Base-by-base conservation (phyloP, 2,888 invertebrate genomes). In the Cyclophora punctaria region DNA sequence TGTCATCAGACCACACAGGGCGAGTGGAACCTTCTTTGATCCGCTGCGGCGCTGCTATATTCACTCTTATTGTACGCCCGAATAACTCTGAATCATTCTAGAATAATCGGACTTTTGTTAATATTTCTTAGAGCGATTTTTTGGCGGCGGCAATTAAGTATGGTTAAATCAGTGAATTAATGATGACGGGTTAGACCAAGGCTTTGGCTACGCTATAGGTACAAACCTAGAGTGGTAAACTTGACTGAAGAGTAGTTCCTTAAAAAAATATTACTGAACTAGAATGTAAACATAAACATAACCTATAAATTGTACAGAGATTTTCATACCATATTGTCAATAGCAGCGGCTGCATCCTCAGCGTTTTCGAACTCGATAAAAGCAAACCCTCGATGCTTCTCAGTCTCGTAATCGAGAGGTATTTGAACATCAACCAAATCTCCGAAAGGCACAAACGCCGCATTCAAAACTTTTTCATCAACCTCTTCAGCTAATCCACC, bases 361-460 rank as follows among this genome's bases (percentile, higher is more conserved):
- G 96, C 94, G 61, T 93, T 91, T 85, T 99, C 99, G 87, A 97
- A 99, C 85, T 99, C 99, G 59, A 99, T 94, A 78, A 99, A 99
- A 0, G 98, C 98, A 87, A 98, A 99, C n/a, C 98, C 98, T 71
- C 98, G 90, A 73, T 99, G 98, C 73, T 97, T 98, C 73, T 98
- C 98, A 49, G 95, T 93, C 83, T 99, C 98, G 89, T 98, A 99
- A 88, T 99, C 99, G 47, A 99, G 89, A 5, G 99, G 99, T 78
- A 98, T 97, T 86, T 98, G 98, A 45, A 99, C 95, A 78, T 99
- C 98, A n/a, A 97, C 93, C 53, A 99, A 93, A 78, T 99, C 99
- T 5, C 99, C 99, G 79, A 99, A 99, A 2, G 99, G 98, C 64
- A 99, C 96, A 73, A 99, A 99, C 0, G 99, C 99, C 49, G 98